Evolutionary conservation across 1,140 invertebrate genomes (phyloP), one percentile per base, ranked within the genome.

Genomic region (Mesaphorura yosii): DNA sequence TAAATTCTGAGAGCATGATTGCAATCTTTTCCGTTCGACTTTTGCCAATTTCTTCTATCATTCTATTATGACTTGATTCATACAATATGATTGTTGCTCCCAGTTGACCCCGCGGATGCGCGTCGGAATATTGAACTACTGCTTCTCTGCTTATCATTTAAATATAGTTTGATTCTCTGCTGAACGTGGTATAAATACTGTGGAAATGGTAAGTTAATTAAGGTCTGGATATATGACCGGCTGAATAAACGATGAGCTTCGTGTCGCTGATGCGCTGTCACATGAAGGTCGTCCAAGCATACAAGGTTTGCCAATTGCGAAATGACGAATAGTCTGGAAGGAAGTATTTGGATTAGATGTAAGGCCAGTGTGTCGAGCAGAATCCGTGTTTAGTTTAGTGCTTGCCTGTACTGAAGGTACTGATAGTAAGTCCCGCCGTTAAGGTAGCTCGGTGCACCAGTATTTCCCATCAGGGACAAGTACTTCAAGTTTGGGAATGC

Each of bases 391-490:
- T 10, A 31, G 10, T 34, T 19, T 15, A 20, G 25, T 29, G 44
- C 57, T 68, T 69, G 84, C 83, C 84, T 81, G 67, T 86, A 88
- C 61, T 84, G 81, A 14, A 82, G 64, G 66, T 84, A 83, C 64
- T 86, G 81, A 62, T 81, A 80, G 60, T 80, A 82, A 22, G 76
- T 79, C 26, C 79, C 82, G 29, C 79, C 80, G 61, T 83, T 84
- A 48, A 85, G 74, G 66, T 81, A 82, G 63, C 80, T 82, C 1
- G 83, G 83, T 3, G 81, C 79, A 2, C 78, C 82, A 2, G 76
- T 73, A 66, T 88, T 88, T 37, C 83, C 82, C 83, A 88, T 86
- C 39, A 88, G 66, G 23, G 78, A 80, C 10, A 87, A 68, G 64
- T 78, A 79, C 59, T 74, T 73, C 28, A 85, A 68, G 64, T 76